Percentiles rank a stretch among this genome's conserved stretches.
These are phyloP conservation scores for Odocoileus virginianus DNA, from an alignment of 2,113 vertebrate species.

Conservation along the genomic window DNA sequence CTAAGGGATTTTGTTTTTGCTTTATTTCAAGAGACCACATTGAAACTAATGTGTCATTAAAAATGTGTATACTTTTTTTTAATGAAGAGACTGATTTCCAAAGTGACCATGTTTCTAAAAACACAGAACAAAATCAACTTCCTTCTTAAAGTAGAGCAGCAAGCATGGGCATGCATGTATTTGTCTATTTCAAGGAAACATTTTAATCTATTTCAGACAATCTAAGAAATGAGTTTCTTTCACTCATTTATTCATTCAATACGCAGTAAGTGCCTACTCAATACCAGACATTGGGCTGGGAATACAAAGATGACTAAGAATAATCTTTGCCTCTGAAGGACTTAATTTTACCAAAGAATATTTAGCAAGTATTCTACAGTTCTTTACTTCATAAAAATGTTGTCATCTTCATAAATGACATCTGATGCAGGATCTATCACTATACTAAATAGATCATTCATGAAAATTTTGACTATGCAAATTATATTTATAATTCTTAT, in stretches of 20 bases:
- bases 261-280: not conserved
- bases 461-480: not conserved
- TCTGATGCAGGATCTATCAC: not conserved
- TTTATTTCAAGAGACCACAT: not conserved
- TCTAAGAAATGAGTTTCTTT: not conserved
- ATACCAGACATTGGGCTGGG: not conserved
- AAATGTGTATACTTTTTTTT: not conserved
- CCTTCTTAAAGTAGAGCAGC: not conserved
- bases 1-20: not conserved
- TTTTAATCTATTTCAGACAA: not conserved
- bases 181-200: not conserved
- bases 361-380: not conserved
- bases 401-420: not conserved
- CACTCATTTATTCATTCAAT: not conserved
- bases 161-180: not conserved
- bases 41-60: not conserved
- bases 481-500: not conserved
- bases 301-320: not conserved
- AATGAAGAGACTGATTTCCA: not conserved
- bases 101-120: not conserved
- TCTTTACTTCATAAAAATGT: not conserved
- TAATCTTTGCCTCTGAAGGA: not conserved
- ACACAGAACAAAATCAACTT: not conserved
- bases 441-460: not conserved
- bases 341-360: constrained; percentile 5